These are phyloP conservation scores for Pseudorectes ferrugineus DNA, from an alignment of 2,113 vertebrate genomes.

Conservation along the genomic window DNA sequence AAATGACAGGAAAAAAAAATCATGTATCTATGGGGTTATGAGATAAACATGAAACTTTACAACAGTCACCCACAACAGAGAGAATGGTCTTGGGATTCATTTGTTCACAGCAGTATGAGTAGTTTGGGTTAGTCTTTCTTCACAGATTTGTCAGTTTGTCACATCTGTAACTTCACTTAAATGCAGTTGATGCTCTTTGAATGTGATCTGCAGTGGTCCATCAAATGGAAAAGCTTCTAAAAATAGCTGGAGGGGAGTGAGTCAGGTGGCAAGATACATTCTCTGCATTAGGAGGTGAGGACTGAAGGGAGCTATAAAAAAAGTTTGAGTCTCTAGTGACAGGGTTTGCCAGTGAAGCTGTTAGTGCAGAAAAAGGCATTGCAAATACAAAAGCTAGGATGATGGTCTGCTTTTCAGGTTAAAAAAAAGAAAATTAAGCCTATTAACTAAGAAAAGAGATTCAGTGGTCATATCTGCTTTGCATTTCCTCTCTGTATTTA, in stretches of 20 bases:
- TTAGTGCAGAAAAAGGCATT: background rate
- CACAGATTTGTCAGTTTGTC: background rate
- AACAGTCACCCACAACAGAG: background rate
- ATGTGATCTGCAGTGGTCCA: background rate
- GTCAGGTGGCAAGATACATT: background rate
- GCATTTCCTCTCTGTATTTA: background rate
- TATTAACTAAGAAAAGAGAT: background rate
- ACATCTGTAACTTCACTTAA: background rate
- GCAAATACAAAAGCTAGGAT: background rate
- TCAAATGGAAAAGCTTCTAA: slow-evolving; percentile 18
- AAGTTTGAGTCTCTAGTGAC: background rate
- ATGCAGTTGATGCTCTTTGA: slow-evolving; percentile 1
- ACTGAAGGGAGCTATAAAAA: background rate
- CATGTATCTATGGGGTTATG: background rate
- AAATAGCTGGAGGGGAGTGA: slow-evolving; percentile 1
- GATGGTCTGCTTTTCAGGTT: background rate
- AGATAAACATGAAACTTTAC: background rate
- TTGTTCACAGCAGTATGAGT: background rate
- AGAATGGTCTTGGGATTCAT: background rate
- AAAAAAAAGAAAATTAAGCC: background rate
- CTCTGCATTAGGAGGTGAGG: background rate
- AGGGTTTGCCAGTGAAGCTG: background rate
- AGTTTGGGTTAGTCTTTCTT: background rate
- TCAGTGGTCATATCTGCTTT: background rate
- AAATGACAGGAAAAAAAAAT: background rate